These are phyloP conservation scores for Sphaerophoria rueppellii DNA, from an alignment of 2,888 invertebrate species.

Conservation along the genomic window DNA sequence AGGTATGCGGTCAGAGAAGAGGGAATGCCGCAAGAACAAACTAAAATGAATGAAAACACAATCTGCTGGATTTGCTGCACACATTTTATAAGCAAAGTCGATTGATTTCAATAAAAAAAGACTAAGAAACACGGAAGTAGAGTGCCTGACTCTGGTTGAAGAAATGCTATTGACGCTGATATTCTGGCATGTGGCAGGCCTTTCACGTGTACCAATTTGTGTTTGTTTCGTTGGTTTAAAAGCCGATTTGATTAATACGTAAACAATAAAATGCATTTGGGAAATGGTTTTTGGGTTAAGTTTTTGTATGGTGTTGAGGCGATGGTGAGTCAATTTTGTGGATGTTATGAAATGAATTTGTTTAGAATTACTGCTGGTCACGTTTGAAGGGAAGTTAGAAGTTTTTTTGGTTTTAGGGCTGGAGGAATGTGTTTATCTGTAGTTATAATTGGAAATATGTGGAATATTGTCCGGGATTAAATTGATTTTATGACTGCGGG, in stretches of 20 bases:
- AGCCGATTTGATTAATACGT: slow-evolving; percentile 17
- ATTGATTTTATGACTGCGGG: too few relatives aligned
- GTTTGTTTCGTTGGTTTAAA: background rate
- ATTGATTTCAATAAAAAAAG: slow-evolving; percentile 25
- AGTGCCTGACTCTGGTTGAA: background rate
- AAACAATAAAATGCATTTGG: slow-evolving; percentile 21
- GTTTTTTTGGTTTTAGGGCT: too few relatives aligned
- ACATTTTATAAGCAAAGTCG: background rate
- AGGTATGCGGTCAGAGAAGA: slow-evolving; percentile 60
- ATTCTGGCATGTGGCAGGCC: background rate
- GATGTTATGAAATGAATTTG: slow-evolving; percentile 15
- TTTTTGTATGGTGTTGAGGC: background rate
- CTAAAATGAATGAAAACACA: slow-evolving; percentile 55
- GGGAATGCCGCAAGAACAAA: background rate
- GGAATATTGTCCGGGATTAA: too few relatives aligned
- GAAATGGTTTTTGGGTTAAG: slow-evolving; percentile 18
- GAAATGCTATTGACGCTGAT: background rate
- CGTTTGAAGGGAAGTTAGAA: background rate
- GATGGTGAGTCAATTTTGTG: background rate
- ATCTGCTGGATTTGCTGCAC: slow-evolving; percentile 5
- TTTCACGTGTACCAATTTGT: background rate
- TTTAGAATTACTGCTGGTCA: slow-evolving; percentile 5
- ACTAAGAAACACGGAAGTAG: slow-evolving; percentile 31
- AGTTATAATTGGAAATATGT: too few relatives aligned
- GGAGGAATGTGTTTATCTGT: too few relatives aligned